These are phyloP conservation scores for Chelonia mydas DNA, from an alignment of 2,797 vertebrate species.

Conservation along the genomic window DNA sequence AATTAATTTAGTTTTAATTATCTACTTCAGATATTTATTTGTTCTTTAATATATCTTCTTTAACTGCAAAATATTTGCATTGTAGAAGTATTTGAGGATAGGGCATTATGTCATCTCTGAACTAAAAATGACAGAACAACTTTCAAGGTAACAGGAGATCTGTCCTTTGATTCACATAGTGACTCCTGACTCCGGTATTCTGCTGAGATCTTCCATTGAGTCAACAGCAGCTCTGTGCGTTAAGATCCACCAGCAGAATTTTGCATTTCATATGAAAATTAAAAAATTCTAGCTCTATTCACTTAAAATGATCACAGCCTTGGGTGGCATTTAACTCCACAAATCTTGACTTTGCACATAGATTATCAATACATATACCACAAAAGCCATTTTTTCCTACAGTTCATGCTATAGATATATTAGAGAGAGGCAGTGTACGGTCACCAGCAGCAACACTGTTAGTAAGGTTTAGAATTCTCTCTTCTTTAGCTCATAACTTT, in stretches of 20 bases:
- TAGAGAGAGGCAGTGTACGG: fast-evolving
- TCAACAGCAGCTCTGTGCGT: background rate
- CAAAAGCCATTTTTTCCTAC: background rate
- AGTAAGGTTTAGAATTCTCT: background rate
- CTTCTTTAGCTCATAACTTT: background rate
- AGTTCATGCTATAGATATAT: background rate
- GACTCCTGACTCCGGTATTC: background rate
- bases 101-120: background rate
- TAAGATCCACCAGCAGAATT: background rate
- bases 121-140: background rate
- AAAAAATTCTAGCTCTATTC: background rate
- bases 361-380: background rate
- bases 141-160: background rate
- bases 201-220: background rate
- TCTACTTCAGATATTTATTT: background rate
- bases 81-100: background rate
- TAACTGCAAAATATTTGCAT: too few species aligned
- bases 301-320: background rate
- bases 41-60: background rate
- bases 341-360: background rate
- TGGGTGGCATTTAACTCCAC: background rate
- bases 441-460: background rate
- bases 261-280: background rate
- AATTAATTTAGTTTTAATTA: background rate
- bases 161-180: fast-evolving